Conservation (phyloP, 2,888 invertebrate species). For the Ennomos quercinarius region DNA sequence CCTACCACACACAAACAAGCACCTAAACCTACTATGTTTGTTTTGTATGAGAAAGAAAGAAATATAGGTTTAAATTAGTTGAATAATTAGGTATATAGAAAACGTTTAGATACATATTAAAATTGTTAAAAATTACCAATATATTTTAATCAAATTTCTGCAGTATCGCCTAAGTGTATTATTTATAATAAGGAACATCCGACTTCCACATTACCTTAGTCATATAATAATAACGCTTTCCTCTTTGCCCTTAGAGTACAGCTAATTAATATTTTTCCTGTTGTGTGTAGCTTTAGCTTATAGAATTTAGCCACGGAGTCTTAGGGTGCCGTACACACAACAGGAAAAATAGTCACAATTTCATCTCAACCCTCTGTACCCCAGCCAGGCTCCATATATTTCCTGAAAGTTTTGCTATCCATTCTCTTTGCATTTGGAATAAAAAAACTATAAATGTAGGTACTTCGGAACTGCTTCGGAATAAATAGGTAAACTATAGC, state of each 20-base stretch:
- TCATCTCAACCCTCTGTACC: slow-evolving; percentile 29
- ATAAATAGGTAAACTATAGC: neutral
- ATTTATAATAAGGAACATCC: neutral
- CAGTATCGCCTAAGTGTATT: neutral
- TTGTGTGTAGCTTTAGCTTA: slow-evolving; percentile 18
- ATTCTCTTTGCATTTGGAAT: slow-evolving; percentile 31
- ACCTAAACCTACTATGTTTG: slow-evolving; percentile 1
- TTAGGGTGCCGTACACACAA: too few species aligned
- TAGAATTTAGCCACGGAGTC: too few species aligned
- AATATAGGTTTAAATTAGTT: too few species aligned
- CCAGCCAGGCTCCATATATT: slow-evolving; percentile 27
- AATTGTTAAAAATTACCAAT: too few species aligned
- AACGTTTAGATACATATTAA: too few species aligned
- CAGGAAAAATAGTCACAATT: slow-evolving; percentile 25
- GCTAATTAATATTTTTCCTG: slow-evolving; percentile 10
- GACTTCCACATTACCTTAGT: too few species aligned
- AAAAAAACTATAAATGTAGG: neutral
- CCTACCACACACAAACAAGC: slow-evolving; percentile 7
- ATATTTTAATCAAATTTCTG: too few species aligned
- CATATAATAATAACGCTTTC: too few species aligned
- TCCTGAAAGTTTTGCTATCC: slow-evolving; percentile 53
- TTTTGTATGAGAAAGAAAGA: neutral
- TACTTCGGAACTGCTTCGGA: too few species aligned
- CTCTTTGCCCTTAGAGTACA: too few species aligned
- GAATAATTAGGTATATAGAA: too few species aligned